Evolutionary conservation across 2,888 invertebrate genomes (phyloP).

Genomic region (Chesias legatella): DNA sequence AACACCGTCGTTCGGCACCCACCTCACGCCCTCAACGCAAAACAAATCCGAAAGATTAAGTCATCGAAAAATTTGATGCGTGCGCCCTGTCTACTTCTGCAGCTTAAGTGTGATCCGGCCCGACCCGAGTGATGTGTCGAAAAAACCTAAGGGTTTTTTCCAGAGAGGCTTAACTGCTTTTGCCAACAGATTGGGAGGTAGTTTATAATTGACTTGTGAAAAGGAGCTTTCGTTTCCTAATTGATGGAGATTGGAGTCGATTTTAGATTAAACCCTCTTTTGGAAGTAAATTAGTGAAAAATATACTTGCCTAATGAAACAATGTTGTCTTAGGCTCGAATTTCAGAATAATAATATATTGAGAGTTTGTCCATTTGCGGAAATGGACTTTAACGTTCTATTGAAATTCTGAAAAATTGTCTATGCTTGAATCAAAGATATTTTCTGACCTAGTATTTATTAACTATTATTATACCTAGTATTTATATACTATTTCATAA

Average conservation of each 20-base stretch:
- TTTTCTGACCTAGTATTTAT: too few species aligned
- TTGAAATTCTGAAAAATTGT: too few species aligned
- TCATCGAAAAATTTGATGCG: constrained; percentile 63
- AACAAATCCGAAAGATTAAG: constrained; percentile 51
- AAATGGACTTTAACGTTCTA: too few species aligned
- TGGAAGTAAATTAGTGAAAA: too few species aligned
- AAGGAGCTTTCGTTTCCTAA: constrained; percentile 13
- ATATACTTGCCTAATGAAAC: too few species aligned
- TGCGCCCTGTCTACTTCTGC: constrained; percentile 45
- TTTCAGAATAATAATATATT: too few species aligned
- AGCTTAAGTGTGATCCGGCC: constrained; percentile 45
- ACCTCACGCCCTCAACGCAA: constrained; percentile 35
- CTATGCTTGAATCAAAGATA: too few species aligned
- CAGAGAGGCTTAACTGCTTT: constrained; percentile 20
- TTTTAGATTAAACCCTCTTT: constrained; percentile 6
- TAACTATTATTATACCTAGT: too few species aligned
- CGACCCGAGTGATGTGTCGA: constrained; percentile 28
- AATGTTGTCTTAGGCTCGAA: too few species aligned
- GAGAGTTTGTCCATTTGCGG: too few species aligned
- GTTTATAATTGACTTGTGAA: constrained; percentile 25
- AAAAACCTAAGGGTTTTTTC: constrained; percentile 21
- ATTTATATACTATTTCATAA: too few species aligned
- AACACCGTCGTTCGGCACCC: constrained; percentile 21
- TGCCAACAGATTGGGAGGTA: constrained; percentile 22
- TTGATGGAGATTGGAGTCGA: constrained; percentile 11